A percentile compares a stretch with the other conserved stretches of the same genome.
Conservation (phyloP, 2,888 invertebrate genomes). For the Mythimna vitellina region DNA sequence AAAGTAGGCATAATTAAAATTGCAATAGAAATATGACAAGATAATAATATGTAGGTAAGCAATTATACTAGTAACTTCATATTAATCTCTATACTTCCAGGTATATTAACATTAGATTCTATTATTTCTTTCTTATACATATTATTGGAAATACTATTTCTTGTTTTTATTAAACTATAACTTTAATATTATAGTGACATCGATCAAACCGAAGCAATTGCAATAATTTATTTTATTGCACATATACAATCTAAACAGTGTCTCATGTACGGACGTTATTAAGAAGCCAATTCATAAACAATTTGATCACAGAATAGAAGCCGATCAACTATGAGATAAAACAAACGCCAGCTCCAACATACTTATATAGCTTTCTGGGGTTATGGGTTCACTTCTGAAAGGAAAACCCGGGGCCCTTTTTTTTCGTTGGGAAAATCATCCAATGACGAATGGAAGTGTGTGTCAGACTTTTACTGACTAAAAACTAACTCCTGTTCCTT, state of each 20-base stretch:
- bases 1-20: slow-evolving; percentile 18
- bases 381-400: no score
- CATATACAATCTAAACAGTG: background rate
- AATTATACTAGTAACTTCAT: slow-evolving; percentile 16
- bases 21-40: slow-evolving; percentile 20
- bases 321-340: background rate
- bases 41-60: slow-evolving; percentile 24
- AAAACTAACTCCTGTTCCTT: no score
- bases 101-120: slow-evolving; percentile 37
- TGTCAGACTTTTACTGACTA: no score
- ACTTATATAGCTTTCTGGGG: no score
- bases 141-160: slow-evolving; percentile 40
- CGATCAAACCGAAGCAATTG: slow-evolving; percentile 24
- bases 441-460: no score
- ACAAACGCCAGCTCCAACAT: no score
- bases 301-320: background rate
- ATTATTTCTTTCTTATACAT: slow-evolving; percentile 16
- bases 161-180: slow-evolving; percentile 33
- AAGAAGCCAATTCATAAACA: background rate
- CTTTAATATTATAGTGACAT: slow-evolving; percentile 2
- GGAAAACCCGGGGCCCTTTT: no score
- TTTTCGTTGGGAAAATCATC: no score
- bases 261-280: background rate
- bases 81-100: slow-evolving; percentile 39
- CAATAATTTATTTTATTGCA: slow-evolving; percentile 20